Conservation (phyloP, 2,113 vertebrate species). For the Donacobius atricapilla region DNA sequence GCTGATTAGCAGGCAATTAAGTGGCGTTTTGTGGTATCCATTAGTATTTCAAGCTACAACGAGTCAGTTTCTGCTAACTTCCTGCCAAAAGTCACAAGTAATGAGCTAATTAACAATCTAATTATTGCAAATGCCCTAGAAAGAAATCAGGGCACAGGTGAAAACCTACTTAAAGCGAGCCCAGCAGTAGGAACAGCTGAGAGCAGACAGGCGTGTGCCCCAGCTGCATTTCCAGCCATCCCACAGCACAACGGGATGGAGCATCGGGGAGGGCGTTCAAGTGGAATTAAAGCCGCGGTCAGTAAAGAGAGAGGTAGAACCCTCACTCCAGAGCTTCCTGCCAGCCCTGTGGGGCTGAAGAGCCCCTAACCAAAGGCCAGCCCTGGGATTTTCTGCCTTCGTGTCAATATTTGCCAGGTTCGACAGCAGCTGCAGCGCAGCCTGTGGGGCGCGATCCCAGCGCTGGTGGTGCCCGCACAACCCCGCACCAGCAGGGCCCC, state of each 20-base stretch:
- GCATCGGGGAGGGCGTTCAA: background rate
- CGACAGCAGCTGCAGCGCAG: background rate
- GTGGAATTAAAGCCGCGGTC: background rate
- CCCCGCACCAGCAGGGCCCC: rapidly evolving
- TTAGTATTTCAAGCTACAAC: constrained; percentile 32
- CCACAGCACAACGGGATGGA: background rate
- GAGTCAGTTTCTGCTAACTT: constrained; percentile 41
- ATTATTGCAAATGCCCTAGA: constrained; percentile 50
- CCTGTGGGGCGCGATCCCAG: background rate
- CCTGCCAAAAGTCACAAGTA: constrained; percentile 59
- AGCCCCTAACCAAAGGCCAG: background rate
- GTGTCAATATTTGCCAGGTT: background rate
- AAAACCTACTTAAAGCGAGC: constrained; percentile 45
- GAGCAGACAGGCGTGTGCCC: background rate
- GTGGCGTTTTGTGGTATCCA: constrained; percentile 21
- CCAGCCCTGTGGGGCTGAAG: background rate
- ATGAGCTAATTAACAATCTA: constrained; percentile 62
- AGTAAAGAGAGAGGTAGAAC: background rate
- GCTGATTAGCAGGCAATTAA: constrained; percentile 42
- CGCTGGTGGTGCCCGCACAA: rapidly evolving
- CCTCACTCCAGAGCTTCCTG: background rate
- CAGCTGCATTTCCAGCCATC: background rate
- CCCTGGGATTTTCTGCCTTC: background rate
- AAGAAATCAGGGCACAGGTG: constrained; percentile 56
- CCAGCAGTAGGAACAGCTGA: background rate